Evolutionary conservation across 2,797 vertebrate species (phyloP), one percentile per base, ranked within the genome.

Genomic region (Malurus leucopterus): DNA sequence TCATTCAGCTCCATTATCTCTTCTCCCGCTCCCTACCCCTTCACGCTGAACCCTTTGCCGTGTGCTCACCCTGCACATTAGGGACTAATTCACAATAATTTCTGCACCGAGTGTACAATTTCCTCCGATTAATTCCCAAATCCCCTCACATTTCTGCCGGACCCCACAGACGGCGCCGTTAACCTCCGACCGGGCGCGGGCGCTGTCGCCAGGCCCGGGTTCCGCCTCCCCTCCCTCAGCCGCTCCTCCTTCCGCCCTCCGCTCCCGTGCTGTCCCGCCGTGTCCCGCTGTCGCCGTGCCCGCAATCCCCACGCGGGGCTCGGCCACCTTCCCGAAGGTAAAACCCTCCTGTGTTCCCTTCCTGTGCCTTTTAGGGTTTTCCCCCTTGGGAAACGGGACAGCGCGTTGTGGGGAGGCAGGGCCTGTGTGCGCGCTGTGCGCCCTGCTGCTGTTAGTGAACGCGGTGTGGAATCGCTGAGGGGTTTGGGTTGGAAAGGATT

Each of bases 151-250:
- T 11, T 36, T 36, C 36, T 11, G 36, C 5, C 36, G 29, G 11
- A 0, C 29, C 40, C 11, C 1, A 0, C 0, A 0, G 10, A 4
- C 49, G 36, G 36, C 0, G 15, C 4, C 23, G 23, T 19, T 20
- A 15, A 40, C 27, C 19, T 2, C 27, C 40, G 5, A 2, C 41
- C 16, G 0, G 29, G 12, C 19, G 6, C 17, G 36, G 36, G 11
- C 36, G 36, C 36, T 36, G 36, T 11, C 8, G 4, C 20, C 12
- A 3, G 6, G 11, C 26, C n/a, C 21, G 36, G 36, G 36, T 36
- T 36, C 36, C 36, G 36, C 36, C 36, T 36, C 36, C 36, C 36
- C 36, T 41, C 40, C 67, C 16, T 13, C 8, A 20, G 43, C 41
- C 26, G 26, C 4, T 7, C n/a, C 41, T 20, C 18, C 41, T 36